Percentiles rank a stretch among this genome's conserved stretches.
phyloP scores from a whole-genome alignment of 2,797 vertebrate genomes.

The Sarcophilus harrisii region DNA sequence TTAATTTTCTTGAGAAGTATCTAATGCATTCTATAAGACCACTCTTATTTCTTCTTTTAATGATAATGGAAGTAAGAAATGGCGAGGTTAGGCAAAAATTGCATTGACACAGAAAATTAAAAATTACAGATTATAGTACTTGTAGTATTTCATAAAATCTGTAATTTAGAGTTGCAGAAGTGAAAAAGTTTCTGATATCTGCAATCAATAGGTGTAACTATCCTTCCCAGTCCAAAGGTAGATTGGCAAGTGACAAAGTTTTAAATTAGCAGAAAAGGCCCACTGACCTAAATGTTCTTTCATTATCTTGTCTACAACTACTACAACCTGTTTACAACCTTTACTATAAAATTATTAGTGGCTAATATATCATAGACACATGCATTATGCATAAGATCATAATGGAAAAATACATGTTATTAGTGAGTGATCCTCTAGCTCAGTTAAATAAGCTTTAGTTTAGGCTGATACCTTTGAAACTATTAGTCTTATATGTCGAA shows the following conservation, averaged over 20 bases:
- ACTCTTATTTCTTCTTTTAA: not conserved
- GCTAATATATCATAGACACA: not conserved
- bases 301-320: not conserved
- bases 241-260: not conserved
- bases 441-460: not conserved
- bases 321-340: not conserved
- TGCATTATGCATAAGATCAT: not conserved
- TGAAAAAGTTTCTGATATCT: not conserved
- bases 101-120: not conserved
- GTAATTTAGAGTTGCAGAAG: not conserved
- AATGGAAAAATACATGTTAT: not conserved
- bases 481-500: not conserved
- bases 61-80: conserved; percentile 24
- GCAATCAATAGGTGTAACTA: not conserved
- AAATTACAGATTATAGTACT: not conserved
- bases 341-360: not conserved
- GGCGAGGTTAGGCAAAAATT: not conserved
- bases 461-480: not conserved
- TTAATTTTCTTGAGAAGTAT: conserved; percentile 14
- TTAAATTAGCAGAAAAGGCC: not conserved
- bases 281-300: not conserved
- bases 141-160: not conserved
- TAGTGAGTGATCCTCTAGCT: not conserved
- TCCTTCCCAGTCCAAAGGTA: not conserved
- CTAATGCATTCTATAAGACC: not conserved